phyloP scores from a whole-genome alignment of 2,888 invertebrate genomes.

The Chloroclystis v-ata region DNA sequence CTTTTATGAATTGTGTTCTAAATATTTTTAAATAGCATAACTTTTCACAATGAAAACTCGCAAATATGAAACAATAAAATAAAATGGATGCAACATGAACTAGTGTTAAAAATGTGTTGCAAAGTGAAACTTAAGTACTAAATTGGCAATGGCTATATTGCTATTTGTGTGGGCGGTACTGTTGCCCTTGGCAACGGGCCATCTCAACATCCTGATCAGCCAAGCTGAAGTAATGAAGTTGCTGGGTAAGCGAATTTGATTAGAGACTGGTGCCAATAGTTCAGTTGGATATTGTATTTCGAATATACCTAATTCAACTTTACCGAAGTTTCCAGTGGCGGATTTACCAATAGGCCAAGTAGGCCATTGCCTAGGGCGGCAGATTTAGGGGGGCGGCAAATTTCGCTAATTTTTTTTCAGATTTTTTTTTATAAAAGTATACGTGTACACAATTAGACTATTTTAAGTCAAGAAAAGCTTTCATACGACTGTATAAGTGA shows the following conservation, averaged over 20 bases:
- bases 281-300: constrained; percentile 20
- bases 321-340: too few relatives aligned
- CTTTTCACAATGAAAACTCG: too few relatives aligned
- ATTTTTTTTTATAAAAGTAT: too few relatives aligned
- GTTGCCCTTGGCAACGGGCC: constrained; percentile 80
- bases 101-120: constrained; percentile 60
- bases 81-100: constrained; percentile 32
- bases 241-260: constrained; percentile 80
- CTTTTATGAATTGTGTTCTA: not conserved
- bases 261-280: constrained; percentile 30
- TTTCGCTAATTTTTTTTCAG: too few relatives aligned
- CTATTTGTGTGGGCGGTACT: constrained; percentile 65
- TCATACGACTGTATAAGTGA: too few relatives aligned
- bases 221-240: constrained; percentile 88
- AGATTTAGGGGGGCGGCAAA: too few relatives aligned
- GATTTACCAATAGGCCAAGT: too few relatives aligned
- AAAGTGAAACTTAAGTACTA: constrained; percentile 28
- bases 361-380: too few relatives aligned
- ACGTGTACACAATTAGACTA: too few relatives aligned
- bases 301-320: not conserved
- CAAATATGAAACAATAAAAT: not conserved
- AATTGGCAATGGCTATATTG: constrained; percentile 52
- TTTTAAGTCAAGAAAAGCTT: too few relatives aligned
- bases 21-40: too few relatives aligned
- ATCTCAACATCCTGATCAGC: constrained; percentile 89